These are phyloP conservation scores for Drosophila jambulina DNA, from an alignment of 1,140 invertebrate genomes.

Conservation along the genomic window DNA sequence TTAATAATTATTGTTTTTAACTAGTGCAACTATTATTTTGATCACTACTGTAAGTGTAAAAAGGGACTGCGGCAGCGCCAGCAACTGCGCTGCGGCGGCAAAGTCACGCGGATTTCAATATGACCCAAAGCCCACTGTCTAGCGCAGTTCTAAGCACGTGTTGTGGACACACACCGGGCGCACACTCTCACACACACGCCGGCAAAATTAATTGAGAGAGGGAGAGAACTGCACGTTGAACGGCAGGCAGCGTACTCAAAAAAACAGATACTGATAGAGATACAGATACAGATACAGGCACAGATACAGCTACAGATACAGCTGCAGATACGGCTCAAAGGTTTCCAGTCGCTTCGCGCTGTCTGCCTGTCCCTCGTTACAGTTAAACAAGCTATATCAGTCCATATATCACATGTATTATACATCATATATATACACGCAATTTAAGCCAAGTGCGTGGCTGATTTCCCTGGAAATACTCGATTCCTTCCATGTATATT, in stretches of 20 bases:
- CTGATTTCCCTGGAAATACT: neutral
- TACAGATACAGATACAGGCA: constrained; percentile 20
- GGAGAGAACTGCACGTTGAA: constrained; percentile 64
- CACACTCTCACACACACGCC: constrained; percentile 39
- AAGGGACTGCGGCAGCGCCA: constrained; percentile 27
- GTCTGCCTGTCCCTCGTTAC: constrained; percentile 7
- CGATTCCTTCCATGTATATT: neutral
- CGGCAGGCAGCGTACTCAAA: constrained; percentile 53
- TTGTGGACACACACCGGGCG: constrained; percentile 75
- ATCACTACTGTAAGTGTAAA: constrained; percentile 1
- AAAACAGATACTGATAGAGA: constrained; percentile 38
- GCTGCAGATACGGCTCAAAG: constrained; percentile 24
- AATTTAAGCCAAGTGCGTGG: constrained; percentile 42
- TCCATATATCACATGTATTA: constrained; percentile 1
- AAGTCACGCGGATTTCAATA: constrained; percentile 85
- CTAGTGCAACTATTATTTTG: neutral
- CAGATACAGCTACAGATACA: neutral
- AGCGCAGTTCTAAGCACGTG: constrained; percentile 84
- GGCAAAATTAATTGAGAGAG: constrained; percentile 37
- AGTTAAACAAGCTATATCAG: constrained; percentile 11
- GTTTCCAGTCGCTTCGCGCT: constrained; percentile 36
- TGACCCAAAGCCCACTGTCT: constrained; percentile 85
- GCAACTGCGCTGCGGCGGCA: constrained; percentile 43
- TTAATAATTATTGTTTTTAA: neutral
- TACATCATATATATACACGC: neutral